Base-by-base conservation (phyloP, 2,888 invertebrate species). In the Noctuana brunneofusca region DNA sequence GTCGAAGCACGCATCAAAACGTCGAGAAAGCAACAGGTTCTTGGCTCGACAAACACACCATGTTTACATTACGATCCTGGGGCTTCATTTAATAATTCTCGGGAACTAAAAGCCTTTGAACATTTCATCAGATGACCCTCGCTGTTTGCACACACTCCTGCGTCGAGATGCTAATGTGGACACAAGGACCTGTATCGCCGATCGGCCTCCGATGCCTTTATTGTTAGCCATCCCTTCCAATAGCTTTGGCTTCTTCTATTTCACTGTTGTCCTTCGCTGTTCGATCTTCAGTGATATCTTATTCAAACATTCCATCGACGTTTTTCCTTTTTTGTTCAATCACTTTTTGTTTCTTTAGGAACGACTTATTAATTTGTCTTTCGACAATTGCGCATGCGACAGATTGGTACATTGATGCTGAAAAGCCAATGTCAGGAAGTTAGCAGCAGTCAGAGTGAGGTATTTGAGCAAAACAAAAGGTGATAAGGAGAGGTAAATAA, bases 81-180 rank as follows among this genome's bases (percentile, higher is more conserved):
- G 84, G 84, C 86, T 88, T 89, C 89, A 89, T 90, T 91, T 89
- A 91, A 91, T 91, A 90, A 90, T 91, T 89, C 90, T 90, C 90
- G 89, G 91, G 91, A 91, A 90, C 90, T 91, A 91, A 91, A 91
- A 91, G 91, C 88, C 90, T 91, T 91, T 89, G 90, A 90, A 91
- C 90, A 91, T 91, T 89, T 90, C 90, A 91, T 91, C 89, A 89
- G 90, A 89, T 91, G 91, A 90, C 90, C 90, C 90, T 87, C 83
- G 80, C 72, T 91, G 91, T 91, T 90, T 91, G 90, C 90, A 88
- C 86, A 87, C 84, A 89, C 90, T 89, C 86, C 87, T 87, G 84
- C 78, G 79, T 82, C 83, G 89, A 89, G 88, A 89, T 89, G 90
- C 90, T 90, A 89, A 89, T 91, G 90, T 91, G 86, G 90, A 91